These are phyloP conservation scores for Nylanderia fulva DNA, from an alignment of 1,140 invertebrate genomes.

Conservation along the genomic window DNA sequence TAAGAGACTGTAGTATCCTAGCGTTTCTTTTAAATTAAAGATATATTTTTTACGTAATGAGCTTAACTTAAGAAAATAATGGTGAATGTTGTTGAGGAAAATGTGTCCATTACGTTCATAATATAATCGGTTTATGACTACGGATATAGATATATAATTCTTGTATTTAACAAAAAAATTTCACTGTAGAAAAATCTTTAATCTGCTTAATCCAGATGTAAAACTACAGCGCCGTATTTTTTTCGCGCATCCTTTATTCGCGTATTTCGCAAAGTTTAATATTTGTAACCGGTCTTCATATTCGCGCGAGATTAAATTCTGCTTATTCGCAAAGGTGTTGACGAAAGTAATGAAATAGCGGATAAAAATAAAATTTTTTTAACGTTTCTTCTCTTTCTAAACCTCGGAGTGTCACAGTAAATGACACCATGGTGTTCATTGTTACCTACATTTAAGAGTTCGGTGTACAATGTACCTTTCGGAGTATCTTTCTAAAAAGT, in stretches of 20 bases:
- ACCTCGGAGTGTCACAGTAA: no score
- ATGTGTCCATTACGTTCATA: conserved; percentile 1
- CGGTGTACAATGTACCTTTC: neutral
- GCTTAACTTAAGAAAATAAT: neutral
- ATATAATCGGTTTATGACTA: neutral
- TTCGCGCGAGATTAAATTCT: neutral
- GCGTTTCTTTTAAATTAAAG: neutral
- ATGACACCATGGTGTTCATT: no score
- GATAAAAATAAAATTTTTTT: neutral
- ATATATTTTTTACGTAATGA: neutral
- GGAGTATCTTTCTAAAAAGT: neutral
- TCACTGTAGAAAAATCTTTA: neutral
- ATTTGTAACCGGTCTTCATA: neutral
- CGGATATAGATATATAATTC: neutral
- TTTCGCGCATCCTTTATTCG: neutral
- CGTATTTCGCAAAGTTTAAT: no score
- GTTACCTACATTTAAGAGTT: neutral
- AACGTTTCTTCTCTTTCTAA: neutral
- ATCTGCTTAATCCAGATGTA: neutral
- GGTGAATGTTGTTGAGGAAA: neutral
- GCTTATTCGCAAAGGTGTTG: neutral
- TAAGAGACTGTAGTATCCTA: neutral
- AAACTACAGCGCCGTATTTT: neutral
- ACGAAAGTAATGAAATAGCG: neutral
- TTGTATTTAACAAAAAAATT: conserved; percentile 17